Evolutionary conservation across 2,797 vertebrate genomes (phyloP).

Genomic region (Spinibarbus caldwelli): DNA sequence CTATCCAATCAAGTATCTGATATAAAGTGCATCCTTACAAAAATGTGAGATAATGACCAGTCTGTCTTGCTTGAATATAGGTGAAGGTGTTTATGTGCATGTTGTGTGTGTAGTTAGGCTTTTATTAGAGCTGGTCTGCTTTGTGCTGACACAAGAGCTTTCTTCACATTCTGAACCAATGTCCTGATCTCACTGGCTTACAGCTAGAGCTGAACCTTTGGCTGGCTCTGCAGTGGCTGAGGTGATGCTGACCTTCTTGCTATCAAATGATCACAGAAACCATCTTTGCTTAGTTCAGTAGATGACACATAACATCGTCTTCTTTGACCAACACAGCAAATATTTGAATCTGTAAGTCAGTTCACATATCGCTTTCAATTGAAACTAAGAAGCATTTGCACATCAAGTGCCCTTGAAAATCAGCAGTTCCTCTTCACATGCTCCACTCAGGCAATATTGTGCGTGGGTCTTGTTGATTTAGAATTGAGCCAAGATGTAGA

Average conservation of each 20-base stretch:
- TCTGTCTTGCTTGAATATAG: background rate
- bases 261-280: background rate
- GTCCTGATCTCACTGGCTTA: slow-evolving; percentile 13
- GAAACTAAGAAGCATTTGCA: background rate
- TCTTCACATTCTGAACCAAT: slow-evolving; percentile 18
- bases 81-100: slow-evolving; percentile 7
- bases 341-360: background rate
- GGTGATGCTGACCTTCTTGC: slow-evolving; percentile 43
- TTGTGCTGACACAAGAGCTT: slow-evolving; percentile 38
- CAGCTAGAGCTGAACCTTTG: slow-evolving; percentile 12
- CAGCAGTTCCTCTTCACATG: slow-evolving; percentile 24
- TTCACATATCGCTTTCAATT: background rate
- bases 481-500: background rate
- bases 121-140: slow-evolving; percentile 12
- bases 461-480: slow-evolving; percentile 8
- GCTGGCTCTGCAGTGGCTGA: slow-evolving; percentile 43
- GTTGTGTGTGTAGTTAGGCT: background rate
- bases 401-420: slow-evolving; percentile 15
- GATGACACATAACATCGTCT: background rate
- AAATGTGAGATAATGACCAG: background rate
- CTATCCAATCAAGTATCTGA: background rate
- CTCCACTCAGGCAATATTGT: background rate
- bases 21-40: background rate
- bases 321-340: background rate
- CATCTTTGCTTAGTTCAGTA: background rate